A percentile compares a stretch with the other conserved stretches of the same genome.
Conservation (phyloP, 2,113 vertebrate species). For the Isurus oxyrinchus region DNA sequence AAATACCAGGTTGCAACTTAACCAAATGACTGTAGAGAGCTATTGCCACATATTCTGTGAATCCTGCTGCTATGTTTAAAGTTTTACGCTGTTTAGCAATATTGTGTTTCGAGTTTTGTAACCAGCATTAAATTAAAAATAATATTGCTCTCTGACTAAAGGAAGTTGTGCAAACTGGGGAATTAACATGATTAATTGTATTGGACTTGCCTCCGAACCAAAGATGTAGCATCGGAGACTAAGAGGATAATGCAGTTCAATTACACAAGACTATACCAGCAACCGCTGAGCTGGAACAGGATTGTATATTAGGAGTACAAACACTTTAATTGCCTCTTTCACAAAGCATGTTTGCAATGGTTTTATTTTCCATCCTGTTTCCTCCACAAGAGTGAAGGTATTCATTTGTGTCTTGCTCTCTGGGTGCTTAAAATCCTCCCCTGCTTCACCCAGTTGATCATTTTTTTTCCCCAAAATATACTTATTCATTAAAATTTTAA, state of each 20-base stretch:
- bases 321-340: neutral
- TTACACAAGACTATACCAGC: neutral
- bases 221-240: neutral
- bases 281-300: neutral
- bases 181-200: neutral
- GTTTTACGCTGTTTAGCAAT: neutral
- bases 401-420: neutral
- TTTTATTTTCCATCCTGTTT: neutral
- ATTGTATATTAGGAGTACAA: neutral
- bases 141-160: neutral
- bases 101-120: neutral
- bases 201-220: neutral
- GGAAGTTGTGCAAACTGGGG: slow-evolving; percentile 11
- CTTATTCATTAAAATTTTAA: no score
- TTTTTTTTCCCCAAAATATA: no score
- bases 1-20: neutral
- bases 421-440: neutral
- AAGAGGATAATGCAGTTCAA: neutral
- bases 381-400: neutral
- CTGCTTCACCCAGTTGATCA: neutral
- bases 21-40: neutral
- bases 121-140: neutral
- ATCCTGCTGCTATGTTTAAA: neutral
- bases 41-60: neutral
- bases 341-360: neutral